Base-by-base conservation (phyloP, 2,888 invertebrate species). In the Syritta pipiens region DNA sequence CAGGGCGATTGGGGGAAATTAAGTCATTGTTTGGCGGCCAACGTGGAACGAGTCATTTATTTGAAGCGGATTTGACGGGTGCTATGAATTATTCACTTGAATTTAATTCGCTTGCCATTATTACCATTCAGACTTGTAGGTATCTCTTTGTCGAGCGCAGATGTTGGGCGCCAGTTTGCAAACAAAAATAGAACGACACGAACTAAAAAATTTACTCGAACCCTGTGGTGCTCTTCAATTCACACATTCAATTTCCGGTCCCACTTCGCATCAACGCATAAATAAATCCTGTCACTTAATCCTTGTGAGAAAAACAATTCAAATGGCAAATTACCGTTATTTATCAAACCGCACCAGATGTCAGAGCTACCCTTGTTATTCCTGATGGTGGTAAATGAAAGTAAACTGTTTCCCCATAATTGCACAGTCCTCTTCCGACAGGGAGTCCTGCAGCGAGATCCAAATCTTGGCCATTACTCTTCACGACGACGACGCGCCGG, bases 381-480 rank as follows among this genome's bases (percentile, higher is more conserved):
- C n/a, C n/a, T n/a, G n/a, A 46, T 37, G 40, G 30, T 28, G 26
- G 51, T 35, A 44, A 55, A 32, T 6, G 49, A 51, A 72, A 57
- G 62, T 60, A 72, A 77, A 67, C 32, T 79, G 35, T 26, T n/a
- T 60, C 28, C 12, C 10, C 10, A 24, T 69, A 71, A 71, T 71
- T 71, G 49, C 37, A 20, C 44, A 57, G 44, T 55, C 46, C 67
- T 51, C 17, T 14, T 10, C 1, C 30, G 37, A 30, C 20, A 42
- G 32, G 55, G 72, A 60, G 48, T 77, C 72, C 77, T 74, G 79
- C 59, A 57, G 74, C 67, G 74, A 67, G 60, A 72, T 53, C 65
- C 59, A 77, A 65, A 72, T 65, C 30, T 59, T 65, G 59, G 55
- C 48, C 72, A 79, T 74, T 72, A 74, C 40, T 10, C 44, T 9